Base-by-base conservation (phyloP, 2,888 invertebrate genomes). In the Lissonota sp. region DNA sequence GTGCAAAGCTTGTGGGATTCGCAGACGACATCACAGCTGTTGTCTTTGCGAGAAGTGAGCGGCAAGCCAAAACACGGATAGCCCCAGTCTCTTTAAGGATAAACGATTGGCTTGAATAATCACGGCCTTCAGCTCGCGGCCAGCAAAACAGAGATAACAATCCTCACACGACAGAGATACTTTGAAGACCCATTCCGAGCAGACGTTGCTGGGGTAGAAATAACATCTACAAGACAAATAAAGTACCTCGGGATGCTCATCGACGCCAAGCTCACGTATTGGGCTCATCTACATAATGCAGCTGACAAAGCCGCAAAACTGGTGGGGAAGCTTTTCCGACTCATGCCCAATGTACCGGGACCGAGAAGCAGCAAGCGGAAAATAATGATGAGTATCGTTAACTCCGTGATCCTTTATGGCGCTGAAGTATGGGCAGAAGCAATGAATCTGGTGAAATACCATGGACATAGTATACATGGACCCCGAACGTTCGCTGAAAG, bases 371-470 rank as follows among this genome's bases (percentile, higher is more conserved):
- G 26, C 37, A 62, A 44, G 39, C 42, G 55, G 1, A 40, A 63
- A 16, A 39, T 63, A 4, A n/a, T 70, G 6, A 63, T 76, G 40
- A 0, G 39, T 0, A n/a, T 8, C 12, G 46, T 55, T 0, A 37
- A 69, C 7, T 62, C 69, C 3, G n/a, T 58, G 6, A 10, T 70
- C 14, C 69, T 75, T 4, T 75, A 69, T 16, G 62, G 62, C 0
- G 42, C 26, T 16, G 75, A 26, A 84, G 84, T 86, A 3, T 85
- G 83, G 84, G 82, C 80, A 0, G 70, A 74, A 6, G 37, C 81
- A 49, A 44, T 87, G 0, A 6, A 76, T 40, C 67, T 10, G n/a
- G n/a, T n/a, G n/a, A n/a, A n/a, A n/a, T n/a, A n/a, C n/a, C n/a
- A n/a, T n/a, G n/a, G n/a, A n/a, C n/a, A n/a, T n/a, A n/a, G n/a